Evolutionary conservation across 2,888 invertebrate genomes (phyloP), one percentile per base, ranked within the genome.

Genomic region (Brenthis daphne): DNA sequence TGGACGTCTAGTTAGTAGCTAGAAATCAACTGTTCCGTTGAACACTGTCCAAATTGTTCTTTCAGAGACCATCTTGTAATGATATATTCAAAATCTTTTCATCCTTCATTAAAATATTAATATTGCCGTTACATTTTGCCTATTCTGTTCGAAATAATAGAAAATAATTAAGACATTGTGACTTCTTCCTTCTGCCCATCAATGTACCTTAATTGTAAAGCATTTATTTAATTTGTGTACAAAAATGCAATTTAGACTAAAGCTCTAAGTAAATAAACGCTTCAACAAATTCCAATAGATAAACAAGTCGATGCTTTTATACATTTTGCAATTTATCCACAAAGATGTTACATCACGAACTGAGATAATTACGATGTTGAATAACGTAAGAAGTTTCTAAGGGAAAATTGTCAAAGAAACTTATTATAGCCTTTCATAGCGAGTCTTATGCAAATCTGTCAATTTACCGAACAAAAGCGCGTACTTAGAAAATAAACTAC

Each of bases 401-500:
- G 37, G 64, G 57, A 51, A 63, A 68, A 70, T 57, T 70, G 57
- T 65, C 67, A 70, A 67, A 70, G 70, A 51, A 57, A 60, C 54
- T 64, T 67, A 67, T 68, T 65, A 63, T 3, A n/a, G 33, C 50
- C 65, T 63, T 70, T 65, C 61, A 61, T n/a, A 48, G 53, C 53
- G 33, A 51, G 33, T 60, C 56, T 53, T 64, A 64, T 61, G 64
- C 65, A 68, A 72, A 72, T 67, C 71, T 75, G 75, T 74, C 74
- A 72, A 77, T 78, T 76, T 77, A 58, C 74, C 70, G 74, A 76
- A 76, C 75, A 77, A 76, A 75, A 72, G 65, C 71, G 20, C 73
- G 64, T 74, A 72, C 74, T 77, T 73, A 66, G 74, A 75, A 76
- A 77, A 77, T 76, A 76, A 76, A 75, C 68, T 74, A 72, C 71